phyloP scores from a whole-genome alignment of 1,140 invertebrate species.

The Orchestia grillus region DNA sequence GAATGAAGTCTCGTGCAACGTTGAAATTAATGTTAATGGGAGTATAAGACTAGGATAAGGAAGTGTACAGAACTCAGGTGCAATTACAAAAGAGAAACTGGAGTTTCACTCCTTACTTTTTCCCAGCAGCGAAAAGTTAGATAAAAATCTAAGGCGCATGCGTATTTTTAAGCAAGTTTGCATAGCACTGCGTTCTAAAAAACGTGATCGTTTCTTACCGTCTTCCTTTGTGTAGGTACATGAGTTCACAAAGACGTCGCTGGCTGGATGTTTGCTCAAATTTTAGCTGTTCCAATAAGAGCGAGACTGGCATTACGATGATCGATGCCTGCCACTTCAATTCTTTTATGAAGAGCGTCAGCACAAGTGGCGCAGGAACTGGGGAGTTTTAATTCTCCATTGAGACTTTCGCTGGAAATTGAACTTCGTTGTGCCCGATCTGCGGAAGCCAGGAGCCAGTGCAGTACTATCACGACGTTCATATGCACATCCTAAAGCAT shows the following conservation, averaged over 20 bases:
- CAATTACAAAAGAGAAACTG: background rate
- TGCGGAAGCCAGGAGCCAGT: background rate
- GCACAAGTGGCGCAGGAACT: background rate
- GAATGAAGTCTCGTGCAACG: background rate
- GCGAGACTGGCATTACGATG: background rate
- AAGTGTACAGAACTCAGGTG: background rate
- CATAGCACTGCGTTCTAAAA: background rate
- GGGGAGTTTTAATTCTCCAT: background rate
- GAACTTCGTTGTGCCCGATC: background rate
- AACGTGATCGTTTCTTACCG: background rate
- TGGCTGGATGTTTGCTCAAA: background rate
- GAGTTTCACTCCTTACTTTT: background rate
- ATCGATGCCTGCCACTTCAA: background rate
- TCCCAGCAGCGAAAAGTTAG: background rate
- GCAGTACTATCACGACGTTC: too few relatives aligned
- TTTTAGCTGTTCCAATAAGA: background rate
- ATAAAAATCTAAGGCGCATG: background rate
- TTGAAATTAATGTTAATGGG: background rate
- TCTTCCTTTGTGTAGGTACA: background rate
- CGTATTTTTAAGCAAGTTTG: background rate
- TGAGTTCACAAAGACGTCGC: background rate
- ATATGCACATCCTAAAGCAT: background rate
- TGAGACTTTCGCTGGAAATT: background rate
- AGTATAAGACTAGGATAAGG: background rate
- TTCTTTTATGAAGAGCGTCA: background rate